phyloP scores from a whole-genome alignment of 2,113 vertebrate species.

The Archilochus colubris region DNA sequence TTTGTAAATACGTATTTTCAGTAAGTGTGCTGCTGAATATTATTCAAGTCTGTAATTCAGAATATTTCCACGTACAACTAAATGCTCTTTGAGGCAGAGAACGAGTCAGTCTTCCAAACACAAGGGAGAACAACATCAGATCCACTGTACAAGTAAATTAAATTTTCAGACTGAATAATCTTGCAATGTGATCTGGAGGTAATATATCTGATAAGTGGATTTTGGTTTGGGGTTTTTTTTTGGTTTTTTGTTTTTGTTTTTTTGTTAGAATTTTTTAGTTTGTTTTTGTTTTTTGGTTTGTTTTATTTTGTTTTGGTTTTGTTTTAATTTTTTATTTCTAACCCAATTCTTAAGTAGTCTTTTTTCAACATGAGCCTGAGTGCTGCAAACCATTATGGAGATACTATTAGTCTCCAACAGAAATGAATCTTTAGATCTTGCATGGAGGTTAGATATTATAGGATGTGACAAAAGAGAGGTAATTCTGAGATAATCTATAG shows the following conservation, averaged over 20 bases:
- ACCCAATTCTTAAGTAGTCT: accelerated
- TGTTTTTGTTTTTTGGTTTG: too few species aligned
- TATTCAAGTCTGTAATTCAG: not conserved
- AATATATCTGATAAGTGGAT: not conserved
- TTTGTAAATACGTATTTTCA: constrained; percentile 32
- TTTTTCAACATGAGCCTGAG: not conserved
- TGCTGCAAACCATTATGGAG: not conserved
- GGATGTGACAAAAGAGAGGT: not conserved
- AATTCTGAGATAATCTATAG: not conserved
- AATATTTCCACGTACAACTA: not conserved
- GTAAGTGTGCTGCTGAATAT: not conserved
- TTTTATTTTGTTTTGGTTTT: too few species aligned
- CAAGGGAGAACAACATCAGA: not conserved
- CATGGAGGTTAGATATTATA: not conserved
- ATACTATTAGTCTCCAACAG: not conserved
- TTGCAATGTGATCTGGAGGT: not conserved
- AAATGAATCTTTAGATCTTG: not conserved
- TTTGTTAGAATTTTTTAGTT: too few species aligned
- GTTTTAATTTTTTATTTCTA: not conserved
- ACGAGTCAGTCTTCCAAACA: not conserved
- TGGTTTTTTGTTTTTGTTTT: too few species aligned
- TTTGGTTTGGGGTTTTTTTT: not conserved
- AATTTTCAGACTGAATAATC: not conserved
- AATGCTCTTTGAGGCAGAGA: not conserved
- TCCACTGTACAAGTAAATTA: not conserved